Conservation (phyloP, 2,113 vertebrate genomes). For the Morphnarchus princeps region DNA sequence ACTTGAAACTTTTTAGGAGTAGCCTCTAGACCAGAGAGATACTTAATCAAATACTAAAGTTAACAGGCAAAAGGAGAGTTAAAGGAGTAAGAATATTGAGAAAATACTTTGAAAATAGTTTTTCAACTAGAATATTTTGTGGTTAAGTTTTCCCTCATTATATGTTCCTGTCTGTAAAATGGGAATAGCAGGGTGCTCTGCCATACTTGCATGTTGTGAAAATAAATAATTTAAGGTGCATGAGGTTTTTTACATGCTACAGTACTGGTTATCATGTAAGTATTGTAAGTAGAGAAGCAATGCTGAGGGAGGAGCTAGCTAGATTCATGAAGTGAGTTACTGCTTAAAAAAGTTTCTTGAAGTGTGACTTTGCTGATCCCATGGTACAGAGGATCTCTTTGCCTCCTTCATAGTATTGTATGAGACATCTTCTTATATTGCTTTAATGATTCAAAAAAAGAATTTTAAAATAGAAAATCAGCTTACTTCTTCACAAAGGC, state of each 20-base stretch:
- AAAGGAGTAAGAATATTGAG: not conserved
- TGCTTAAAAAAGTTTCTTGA: not conserved
- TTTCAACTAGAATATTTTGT: not conserved
- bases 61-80: not conserved
- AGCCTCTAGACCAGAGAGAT: not conserved
- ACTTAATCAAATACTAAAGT: not conserved
- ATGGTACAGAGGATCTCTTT: not conserved
- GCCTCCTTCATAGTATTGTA: not conserved
- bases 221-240: not conserved
- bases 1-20: not conserved
- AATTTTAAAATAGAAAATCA: constrained; percentile 61
- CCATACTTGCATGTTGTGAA: not conserved
- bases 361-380: constrained; percentile 27
- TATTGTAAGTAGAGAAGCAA: not conserved
- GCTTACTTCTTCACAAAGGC: constrained; percentile 58
- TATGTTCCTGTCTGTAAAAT: not conserved
- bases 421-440: not conserved
- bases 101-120: not conserved
- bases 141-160: not conserved
- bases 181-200: not conserved
- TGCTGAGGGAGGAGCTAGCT: not conserved
- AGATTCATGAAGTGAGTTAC: not conserved
- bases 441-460: constrained; percentile 53
- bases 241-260: not conserved
- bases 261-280: not conserved